phyloP scores from a whole-genome alignment of 2,113 vertebrate genomes.

The Etheostoma cragini region DNA sequence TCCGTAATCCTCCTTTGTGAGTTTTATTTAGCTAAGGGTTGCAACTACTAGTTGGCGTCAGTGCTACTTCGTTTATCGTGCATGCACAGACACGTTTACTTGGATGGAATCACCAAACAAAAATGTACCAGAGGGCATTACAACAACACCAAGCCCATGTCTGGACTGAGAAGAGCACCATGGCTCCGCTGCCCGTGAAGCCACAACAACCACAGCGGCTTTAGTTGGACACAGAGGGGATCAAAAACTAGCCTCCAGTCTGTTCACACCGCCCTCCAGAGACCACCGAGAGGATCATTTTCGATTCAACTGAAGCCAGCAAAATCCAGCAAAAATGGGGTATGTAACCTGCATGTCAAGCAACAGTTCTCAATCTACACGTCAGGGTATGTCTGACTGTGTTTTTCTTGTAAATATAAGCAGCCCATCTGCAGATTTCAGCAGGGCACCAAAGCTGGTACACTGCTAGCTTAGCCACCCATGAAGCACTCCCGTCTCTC shows the following conservation, averaged over 20 bases:
- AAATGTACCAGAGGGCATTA: constrained; percentile 49
- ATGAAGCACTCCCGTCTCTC: constrained; percentile 18
- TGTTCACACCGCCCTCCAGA: constrained; percentile 45
- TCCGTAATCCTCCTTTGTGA: constrained; percentile 49
- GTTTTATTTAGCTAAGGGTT: constrained; percentile 51
- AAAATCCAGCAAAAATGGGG: constrained; percentile 80
- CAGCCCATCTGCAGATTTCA: not conserved
- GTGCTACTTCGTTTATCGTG: constrained; percentile 59
- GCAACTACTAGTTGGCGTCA: constrained; percentile 14
- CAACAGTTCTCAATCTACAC: not conserved
- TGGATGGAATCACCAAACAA: constrained; percentile 40
- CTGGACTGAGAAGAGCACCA: constrained; percentile 59
- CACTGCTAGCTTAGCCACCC: constrained; percentile 41
- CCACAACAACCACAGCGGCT: constrained; percentile 46
- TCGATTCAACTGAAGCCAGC: constrained; percentile 30
- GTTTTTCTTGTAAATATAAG: not conserved
- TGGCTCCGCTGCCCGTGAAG: constrained; percentile 56
- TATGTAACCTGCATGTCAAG: constrained; percentile 65
- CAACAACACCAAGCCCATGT: constrained; percentile 57
- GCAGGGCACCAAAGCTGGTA: not conserved
- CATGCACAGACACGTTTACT: constrained; percentile 56
- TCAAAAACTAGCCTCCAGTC: constrained; percentile 55
- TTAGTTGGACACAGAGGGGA: constrained; percentile 32
- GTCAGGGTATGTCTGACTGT: not conserved
- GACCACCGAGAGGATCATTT: constrained; percentile 51